Evolutionary conservation across 2,888 invertebrate species (phyloP), one percentile per base, ranked within the genome.

Genomic region (Agonopterix alstromeriana): DNA sequence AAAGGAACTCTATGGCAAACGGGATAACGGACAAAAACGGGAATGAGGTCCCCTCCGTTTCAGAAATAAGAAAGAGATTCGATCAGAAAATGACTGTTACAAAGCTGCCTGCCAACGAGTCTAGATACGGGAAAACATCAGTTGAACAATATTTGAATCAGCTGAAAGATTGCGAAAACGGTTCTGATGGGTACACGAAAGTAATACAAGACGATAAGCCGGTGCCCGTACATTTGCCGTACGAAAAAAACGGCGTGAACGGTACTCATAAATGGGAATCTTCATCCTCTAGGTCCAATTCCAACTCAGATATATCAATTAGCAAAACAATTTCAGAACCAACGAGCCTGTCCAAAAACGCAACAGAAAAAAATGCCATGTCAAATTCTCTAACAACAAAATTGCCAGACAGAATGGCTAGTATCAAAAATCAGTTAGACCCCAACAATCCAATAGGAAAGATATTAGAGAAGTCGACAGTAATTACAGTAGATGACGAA

Each of bases 1-100:
- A 85, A 67, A 67, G 81, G 47, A 70, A 63, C 63, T 78, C 81
- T 47, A 76, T 82, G 75, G 60, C 72, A 17, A 86, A 90, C 60
- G 89, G 89, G 42, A 69, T 77, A 44, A 90, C 90, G 58, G 91
- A 92, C 66, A 89, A 85, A 55, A 91, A 92, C 66, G 91, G 91
- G 10, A 91, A 91, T 63, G 89, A 89, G 56, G 82, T 89, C 52
- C 87, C 90, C 2, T 89, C 91, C 4, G 91, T 91, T 4, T 90
- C 90, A 1, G 92, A 92, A 59, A 89, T 91, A 48, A 75, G 91
- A 51, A 90, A 90, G 61, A 82, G 87, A 56, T 91, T 90, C 70
- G 92, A 91, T 65, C 58, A 72, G 3, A 88, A 87, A 67, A 88
- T 89, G 87, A 73, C 88, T 0, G 88, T 86, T 3, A 89, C 88